Evolutionary conservation across 2,797 vertebrate genomes (phyloP).

Genomic region (Lerista edwardsae): DNA sequence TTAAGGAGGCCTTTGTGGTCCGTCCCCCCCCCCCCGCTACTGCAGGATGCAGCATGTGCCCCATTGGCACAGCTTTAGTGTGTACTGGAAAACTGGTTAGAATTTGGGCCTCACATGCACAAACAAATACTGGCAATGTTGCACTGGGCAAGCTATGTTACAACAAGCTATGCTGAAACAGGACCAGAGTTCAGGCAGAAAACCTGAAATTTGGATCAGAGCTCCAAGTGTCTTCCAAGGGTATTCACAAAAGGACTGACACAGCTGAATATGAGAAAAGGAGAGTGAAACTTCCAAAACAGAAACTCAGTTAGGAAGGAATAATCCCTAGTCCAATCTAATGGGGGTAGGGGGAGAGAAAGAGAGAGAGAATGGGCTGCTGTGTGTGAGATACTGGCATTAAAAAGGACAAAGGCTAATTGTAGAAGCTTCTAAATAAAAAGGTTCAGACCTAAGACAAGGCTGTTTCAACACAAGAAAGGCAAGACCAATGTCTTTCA

Average conservation of each 20-base stretch:
- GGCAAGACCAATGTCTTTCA: constrained; percentile 49
- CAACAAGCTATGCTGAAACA: constrained; percentile 27
- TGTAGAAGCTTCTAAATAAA: constrained; percentile 27
- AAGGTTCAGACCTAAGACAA: constrained; percentile 33
- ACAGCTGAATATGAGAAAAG: constrained; percentile 25
- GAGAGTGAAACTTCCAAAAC: constrained; percentile 27
- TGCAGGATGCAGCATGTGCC: too few species aligned
- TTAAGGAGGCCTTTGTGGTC: too few species aligned
- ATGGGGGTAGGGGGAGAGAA: not conserved
- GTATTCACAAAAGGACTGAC: constrained; percentile 31
- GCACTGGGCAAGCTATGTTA: not conserved
- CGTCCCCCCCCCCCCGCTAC: too few species aligned
- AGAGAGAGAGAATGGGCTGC: constrained; percentile 12
- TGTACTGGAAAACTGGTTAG: too few species aligned
- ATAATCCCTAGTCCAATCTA: not conserved
- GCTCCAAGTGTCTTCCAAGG: constrained; percentile 26
- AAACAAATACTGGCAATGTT: too few species aligned
- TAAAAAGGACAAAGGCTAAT: not conserved
- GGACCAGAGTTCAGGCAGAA: constrained; percentile 16
- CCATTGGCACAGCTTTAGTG: too few species aligned
- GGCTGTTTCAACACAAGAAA: constrained; percentile 56
- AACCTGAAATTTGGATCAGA: constrained; percentile 19
- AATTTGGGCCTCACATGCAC: too few species aligned
- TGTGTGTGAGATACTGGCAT: constrained; percentile 23
- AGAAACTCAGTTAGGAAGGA: constrained; percentile 19